Conservation (phyloP, 2,888 invertebrate species). For the Dyspetes luteomarginatus region DNA sequence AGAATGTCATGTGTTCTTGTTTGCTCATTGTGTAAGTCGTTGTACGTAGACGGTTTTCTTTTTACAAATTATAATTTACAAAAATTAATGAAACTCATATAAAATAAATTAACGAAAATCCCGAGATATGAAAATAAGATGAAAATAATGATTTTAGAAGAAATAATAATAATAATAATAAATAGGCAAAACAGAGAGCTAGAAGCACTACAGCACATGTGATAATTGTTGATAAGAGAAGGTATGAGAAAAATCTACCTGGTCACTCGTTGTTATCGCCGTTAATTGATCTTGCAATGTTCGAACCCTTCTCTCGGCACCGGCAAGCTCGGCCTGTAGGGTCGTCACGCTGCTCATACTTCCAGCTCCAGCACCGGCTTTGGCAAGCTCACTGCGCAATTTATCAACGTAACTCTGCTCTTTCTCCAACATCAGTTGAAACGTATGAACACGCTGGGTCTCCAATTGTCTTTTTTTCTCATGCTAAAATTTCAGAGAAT, state of each 20-base stretch:
- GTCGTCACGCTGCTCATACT: conserved; percentile 80
- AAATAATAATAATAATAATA: conserved; percentile 7
- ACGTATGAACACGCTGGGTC: conserved; percentile 92
- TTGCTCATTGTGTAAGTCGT: conserved; percentile 43
- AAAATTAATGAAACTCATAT: conserved; percentile 9
- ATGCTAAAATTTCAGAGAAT: conserved; percentile 85
- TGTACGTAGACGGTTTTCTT: conserved; percentile 1
- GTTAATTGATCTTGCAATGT: conserved; percentile 86
- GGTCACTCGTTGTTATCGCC: conserved; percentile 78
- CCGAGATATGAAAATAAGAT: neutral
- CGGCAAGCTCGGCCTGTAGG: conserved; percentile 84
- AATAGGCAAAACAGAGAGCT: conserved; percentile 46
- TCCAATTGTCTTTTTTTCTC: conserved; percentile 94
- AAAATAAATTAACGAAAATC: neutral
- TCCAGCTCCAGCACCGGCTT: conserved; percentile 83
- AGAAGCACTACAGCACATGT: conserved; percentile 51
- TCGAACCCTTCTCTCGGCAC: conserved; percentile 86
- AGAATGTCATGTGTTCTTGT: conserved; percentile 51
- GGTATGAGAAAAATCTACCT: conserved; percentile 70
- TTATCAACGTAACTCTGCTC: conserved; percentile 93
- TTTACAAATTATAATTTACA: conserved; percentile 18
- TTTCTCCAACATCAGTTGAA: conserved; percentile 95
- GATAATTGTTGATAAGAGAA: neutral
- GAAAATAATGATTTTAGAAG: conserved; percentile 3
- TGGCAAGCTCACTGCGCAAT: conserved; percentile 88